Evolutionary conservation across 2,113 vertebrate species (phyloP).

Genomic region (Pithys albifrons): DNA sequence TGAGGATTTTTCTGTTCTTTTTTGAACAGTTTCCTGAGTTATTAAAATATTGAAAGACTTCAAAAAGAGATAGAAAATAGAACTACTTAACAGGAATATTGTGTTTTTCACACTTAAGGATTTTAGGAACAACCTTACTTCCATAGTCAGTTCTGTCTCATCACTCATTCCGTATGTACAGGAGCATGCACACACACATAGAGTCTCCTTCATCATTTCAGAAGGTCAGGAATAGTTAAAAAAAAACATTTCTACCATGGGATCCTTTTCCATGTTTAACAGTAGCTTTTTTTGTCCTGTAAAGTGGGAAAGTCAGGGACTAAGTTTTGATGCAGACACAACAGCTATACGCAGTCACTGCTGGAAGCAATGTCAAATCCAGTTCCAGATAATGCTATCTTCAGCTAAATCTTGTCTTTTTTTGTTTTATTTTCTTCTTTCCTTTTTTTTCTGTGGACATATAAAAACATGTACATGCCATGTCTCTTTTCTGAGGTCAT

Average conservation of each 20-base stretch:
- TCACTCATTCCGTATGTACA: not conserved
- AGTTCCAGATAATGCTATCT: not conserved
- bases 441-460: not conserved
- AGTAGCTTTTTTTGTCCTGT: not conserved
- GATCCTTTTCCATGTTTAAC: constrained; percentile 3
- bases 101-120: not conserved
- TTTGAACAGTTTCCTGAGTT: not conserved
- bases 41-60: not conserved
- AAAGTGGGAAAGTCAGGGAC: not conserved
- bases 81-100: not conserved
- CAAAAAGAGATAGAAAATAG: not conserved
- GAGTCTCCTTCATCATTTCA: not conserved
- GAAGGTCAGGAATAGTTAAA: not conserved
- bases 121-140: not conserved
- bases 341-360: not conserved
- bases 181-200: not conserved
- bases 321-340: not conserved
- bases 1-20: not conserved
- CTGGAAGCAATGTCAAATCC: not conserved
- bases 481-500: not conserved
- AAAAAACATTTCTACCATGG: not conserved
- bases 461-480: not conserved
- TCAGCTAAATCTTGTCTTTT: not conserved
- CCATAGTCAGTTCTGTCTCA: not conserved
- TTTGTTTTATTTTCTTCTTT: not conserved